These are phyloP conservation scores for Cepaea hortensis DNA, from an alignment of 2,888 invertebrate genomes.

Conservation along the genomic window DNA sequence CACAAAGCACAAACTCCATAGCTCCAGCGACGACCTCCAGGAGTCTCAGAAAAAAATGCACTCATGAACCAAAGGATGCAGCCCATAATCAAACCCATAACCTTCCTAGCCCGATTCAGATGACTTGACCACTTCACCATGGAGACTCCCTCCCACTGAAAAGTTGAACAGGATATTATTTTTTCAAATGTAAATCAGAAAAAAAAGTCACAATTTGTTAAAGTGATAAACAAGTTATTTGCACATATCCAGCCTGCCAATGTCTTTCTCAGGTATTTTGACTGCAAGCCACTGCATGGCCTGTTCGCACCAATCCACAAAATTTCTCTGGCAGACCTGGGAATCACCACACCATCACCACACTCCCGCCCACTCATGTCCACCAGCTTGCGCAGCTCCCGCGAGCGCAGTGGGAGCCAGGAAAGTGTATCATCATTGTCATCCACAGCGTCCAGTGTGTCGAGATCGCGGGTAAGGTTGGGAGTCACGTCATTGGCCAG, in stretches of 20 bases:
- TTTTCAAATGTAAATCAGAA: no score
- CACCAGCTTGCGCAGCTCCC: conserved; percentile 63
- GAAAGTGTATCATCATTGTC: conserved; percentile 91
- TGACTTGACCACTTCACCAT: no score
- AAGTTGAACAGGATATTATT: no score
- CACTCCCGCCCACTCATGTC: conserved; percentile 60
- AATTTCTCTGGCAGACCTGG: conserved; percentile 78
- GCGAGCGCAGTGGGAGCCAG: conserved; percentile 80
- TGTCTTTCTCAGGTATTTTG: conserved; percentile 86
- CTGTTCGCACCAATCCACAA: conserved; percentile 94
- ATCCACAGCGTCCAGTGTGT: conserved; percentile 78
- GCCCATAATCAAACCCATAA: no score
- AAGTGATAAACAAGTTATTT: no score
- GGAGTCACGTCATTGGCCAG: conserved; percentile 82
- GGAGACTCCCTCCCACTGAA: no score
- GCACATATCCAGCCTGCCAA: neutral
- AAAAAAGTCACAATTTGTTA: no score
- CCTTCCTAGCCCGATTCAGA: no score
- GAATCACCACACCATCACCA: conserved; percentile 58
- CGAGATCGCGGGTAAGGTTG: conserved; percentile 84
- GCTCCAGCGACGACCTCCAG: no score
- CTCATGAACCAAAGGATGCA: no score
- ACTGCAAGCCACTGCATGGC: conserved; percentile 92
- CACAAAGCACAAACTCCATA: no score
- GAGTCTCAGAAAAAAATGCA: no score